Evolutionary conservation across 2,888 invertebrate species (phyloP), one percentile per base, ranked within the genome.

Genomic region (Perdita meconis): DNA sequence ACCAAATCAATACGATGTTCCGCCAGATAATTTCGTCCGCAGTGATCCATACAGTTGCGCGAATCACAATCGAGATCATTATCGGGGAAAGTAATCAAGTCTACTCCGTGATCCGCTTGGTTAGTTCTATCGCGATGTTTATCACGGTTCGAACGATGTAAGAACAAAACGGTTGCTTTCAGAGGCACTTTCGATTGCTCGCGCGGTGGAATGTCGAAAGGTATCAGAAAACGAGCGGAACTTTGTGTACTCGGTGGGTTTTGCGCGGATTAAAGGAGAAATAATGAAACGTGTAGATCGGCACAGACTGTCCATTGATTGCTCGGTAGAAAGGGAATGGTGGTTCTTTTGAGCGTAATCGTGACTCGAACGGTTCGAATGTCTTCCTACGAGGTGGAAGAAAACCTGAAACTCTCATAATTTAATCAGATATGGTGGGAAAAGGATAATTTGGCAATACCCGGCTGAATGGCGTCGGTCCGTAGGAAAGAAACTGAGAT

Each of bases 1-100:
- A n/a, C n/a, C n/a, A n/a, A n/a, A n/a, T n/a, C n/a, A n/a, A n/a
- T n/a, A n/a, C n/a, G n/a, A n/a, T n/a, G n/a, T n/a, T 19, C 12
- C 55, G 34, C 1, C 34, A 6, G 12, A 13, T 19, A 34, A 51
- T 13, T 36, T 30, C 30, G 30, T 44, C 12, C 47, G 22, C 56
- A 22, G 24, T 26, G 34, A 8, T 16, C 10, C 16, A 38, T 42
- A n/a, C 36, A 13, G 10, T 34, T 34, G 12, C 13, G 16, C 19
- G 44, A 36, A 24, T 60, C 10, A n/a, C 8, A 26, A 38, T 12
- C 16, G 30, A 16, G 50, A 76, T 72, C 34, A 51, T n/a, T 74
- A 78, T 74, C 78, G 19, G 55, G 42, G 64, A 77, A 73, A 60
- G 64, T 36, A 56, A 56, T 64, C 64, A 22, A 22, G 19, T 26